phyloP scores from a whole-genome alignment of 2,888 invertebrate species.

The Agriopis aurantiaria region DNA sequence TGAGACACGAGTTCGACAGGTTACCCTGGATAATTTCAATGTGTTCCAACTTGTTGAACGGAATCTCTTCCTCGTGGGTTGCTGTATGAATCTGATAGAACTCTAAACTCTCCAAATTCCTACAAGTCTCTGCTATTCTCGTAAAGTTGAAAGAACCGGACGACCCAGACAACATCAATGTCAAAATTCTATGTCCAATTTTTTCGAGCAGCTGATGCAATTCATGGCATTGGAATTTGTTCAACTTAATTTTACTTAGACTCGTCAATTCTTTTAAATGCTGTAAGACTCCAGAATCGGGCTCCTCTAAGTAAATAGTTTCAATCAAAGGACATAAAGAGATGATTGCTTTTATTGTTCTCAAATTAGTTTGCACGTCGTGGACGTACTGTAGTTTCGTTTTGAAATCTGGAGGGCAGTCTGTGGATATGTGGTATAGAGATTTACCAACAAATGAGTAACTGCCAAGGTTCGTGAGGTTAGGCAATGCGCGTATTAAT shows the following conservation, averaged over 20 bases:
- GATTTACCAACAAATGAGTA: slow-evolving; percentile 90
- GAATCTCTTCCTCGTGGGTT: slow-evolving; percentile 83
- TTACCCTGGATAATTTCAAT: slow-evolving; percentile 90
- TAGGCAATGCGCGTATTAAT: slow-evolving; percentile 88
- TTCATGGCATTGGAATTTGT: slow-evolving; percentile 88
- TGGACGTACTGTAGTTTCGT: slow-evolving; percentile 89
- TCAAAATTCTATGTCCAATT: slow-evolving; percentile 83
- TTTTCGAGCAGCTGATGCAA: slow-evolving; percentile 85
- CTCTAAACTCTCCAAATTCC: slow-evolving; percentile 87
- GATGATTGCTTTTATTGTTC: slow-evolving; percentile 87
- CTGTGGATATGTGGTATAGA: slow-evolving; percentile 84
- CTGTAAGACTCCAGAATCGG: slow-evolving; percentile 84
- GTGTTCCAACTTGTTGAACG: slow-evolving; percentile 88
- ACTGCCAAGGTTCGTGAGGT: slow-evolving; percentile 88
- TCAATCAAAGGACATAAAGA: slow-evolving; percentile 88
- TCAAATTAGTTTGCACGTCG: slow-evolving; percentile 87
- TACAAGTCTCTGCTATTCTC: slow-evolving; percentile 86
- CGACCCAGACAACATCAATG: slow-evolving; percentile 87
- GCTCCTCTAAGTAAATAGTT: slow-evolving; percentile 88
- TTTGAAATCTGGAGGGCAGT: slow-evolving; percentile 83
- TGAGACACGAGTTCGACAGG: slow-evolving; percentile 84
- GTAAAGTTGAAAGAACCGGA: slow-evolving; percentile 87
- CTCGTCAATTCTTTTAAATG: slow-evolving; percentile 79
- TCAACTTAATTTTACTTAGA: slow-evolving; percentile 87
- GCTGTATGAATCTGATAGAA: slow-evolving; percentile 89